phyloP scores from a whole-genome alignment of 2,113 vertebrate species.

The Ramphastos sulfuratus region DNA sequence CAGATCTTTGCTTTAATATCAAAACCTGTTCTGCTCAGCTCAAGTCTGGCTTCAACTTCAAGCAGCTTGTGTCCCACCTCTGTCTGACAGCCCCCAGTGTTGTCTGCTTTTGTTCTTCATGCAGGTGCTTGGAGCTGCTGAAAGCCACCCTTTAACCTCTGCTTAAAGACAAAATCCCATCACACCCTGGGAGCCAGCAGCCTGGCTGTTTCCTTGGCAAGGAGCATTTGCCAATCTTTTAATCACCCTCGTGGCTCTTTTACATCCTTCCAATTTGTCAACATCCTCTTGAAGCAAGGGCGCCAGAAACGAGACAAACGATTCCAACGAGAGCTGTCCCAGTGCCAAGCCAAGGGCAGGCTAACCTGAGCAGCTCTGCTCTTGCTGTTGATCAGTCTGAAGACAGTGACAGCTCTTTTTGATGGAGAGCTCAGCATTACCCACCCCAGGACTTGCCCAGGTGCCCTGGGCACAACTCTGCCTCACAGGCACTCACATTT shows the following conservation, averaged over 20 bases:
- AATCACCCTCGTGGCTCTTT: slow-evolving; percentile 47
- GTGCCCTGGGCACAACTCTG: accelerated
- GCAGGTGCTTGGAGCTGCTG: not conserved
- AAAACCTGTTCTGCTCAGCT: not conserved
- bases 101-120: not conserved
- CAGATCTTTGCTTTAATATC: not conserved
- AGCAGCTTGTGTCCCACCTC: not conserved
- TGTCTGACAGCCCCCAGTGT: not conserved
- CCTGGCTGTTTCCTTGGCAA: slow-evolving; percentile 9
- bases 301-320: slow-evolving; percentile 38
- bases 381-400: not conserved
- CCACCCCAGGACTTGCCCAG: not conserved
- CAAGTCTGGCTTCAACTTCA: not conserved
- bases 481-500: accelerated
- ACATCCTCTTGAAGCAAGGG: slow-evolving; percentile 5
- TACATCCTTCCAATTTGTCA: slow-evolving; percentile 36
- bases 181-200: not conserved
- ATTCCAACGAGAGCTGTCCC: slow-evolving; percentile 25
- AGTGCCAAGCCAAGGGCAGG: not conserved
- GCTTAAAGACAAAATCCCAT: not conserved
- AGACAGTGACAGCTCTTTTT: not conserved
- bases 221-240: not conserved
- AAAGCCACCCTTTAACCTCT: not conserved
- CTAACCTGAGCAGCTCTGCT: slow-evolving; percentile 46
- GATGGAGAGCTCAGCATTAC: not conserved